Conservation (phyloP, 2,888 invertebrate genomes). For the Idaea aversata region DNA sequence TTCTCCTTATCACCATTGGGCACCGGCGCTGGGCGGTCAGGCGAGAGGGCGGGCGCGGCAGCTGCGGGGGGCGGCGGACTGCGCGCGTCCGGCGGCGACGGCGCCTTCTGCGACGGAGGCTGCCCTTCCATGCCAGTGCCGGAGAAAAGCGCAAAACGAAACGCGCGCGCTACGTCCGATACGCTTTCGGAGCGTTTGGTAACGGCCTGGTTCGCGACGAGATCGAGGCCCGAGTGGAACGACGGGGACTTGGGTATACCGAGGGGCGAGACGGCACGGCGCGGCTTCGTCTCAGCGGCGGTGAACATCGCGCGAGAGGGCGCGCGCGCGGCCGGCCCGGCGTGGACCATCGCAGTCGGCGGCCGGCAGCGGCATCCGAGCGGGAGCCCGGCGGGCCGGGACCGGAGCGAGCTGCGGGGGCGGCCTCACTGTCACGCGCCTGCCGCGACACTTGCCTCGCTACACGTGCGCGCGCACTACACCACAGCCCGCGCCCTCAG, state of each 20-base stretch:
- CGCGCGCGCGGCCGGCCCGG: conserved; percentile 79
- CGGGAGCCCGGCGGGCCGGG: conserved; percentile 74
- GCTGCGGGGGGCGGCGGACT: conserved; percentile 60
- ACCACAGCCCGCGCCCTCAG: conserved; percentile 21
- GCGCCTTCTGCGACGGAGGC: conserved; percentile 62
- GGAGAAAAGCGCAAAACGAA: conserved; percentile 70
- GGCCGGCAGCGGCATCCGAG: conserved; percentile 79
- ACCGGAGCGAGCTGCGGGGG: conserved; percentile 73
- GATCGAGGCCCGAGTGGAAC: conserved; percentile 92
- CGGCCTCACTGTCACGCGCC: conserved; percentile 67
- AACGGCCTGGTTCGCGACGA: conserved; percentile 83
- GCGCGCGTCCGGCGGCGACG: conserved; percentile 70
- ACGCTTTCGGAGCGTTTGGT: conserved; percentile 72
- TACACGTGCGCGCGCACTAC: conserved; percentile 44
- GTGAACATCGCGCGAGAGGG: conserved; percentile 77
- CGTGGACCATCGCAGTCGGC: conserved; percentile 80
- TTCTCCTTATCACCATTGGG: conserved; percentile 65
- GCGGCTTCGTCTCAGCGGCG: conserved; percentile 76
- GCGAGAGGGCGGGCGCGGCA: conserved; percentile 48
- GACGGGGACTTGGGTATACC: conserved; percentile 93
- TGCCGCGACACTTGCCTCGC: conserved; percentile 33
- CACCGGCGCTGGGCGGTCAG: conserved; percentile 52
- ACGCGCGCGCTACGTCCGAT: conserved; percentile 74
- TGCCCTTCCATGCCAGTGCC: conserved; percentile 65
- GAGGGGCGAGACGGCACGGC: conserved; percentile 80